Evolutionary conservation across 2,113 vertebrate genomes (phyloP).

Genomic region (Cygnus buccinator): DNA sequence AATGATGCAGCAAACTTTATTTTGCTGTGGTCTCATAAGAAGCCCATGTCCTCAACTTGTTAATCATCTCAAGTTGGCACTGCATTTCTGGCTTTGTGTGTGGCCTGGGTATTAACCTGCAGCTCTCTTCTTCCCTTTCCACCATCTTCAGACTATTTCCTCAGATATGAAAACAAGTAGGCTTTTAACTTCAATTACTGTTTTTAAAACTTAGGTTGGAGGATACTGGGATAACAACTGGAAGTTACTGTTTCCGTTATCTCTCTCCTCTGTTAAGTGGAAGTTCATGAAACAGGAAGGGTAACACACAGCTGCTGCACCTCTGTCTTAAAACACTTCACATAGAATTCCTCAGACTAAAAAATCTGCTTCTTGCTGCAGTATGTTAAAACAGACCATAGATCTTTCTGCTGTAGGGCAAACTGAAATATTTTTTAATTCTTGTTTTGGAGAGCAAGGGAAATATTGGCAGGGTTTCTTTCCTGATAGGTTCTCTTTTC

Average conservation of each 20-base stretch:
- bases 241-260: background rate
- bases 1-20: background rate
- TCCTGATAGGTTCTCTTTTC: background rate
- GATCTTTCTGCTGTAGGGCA: background rate
- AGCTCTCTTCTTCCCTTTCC: background rate
- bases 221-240: background rate
- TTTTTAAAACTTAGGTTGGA: background rate
- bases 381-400: background rate
- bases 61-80: background rate
- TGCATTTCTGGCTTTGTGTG: background rate
- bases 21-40: background rate
- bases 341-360: background rate
- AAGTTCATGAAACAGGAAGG: constrained; percentile 1
- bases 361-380: background rate
- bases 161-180: background rate
- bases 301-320: background rate
- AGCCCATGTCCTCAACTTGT: background rate
- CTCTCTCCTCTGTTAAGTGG: background rate
- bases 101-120: background rate
- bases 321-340: background rate
- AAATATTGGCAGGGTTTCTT: background rate
- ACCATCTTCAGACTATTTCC: accelerated
- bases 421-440: background rate
- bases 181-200: background rate
- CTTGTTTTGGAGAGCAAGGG: background rate